Percentiles rank a stretch among this genome's conserved stretches.
phyloP scores from a whole-genome alignment of 2,797 vertebrate species.

The Simalia tracyae region DNA sequence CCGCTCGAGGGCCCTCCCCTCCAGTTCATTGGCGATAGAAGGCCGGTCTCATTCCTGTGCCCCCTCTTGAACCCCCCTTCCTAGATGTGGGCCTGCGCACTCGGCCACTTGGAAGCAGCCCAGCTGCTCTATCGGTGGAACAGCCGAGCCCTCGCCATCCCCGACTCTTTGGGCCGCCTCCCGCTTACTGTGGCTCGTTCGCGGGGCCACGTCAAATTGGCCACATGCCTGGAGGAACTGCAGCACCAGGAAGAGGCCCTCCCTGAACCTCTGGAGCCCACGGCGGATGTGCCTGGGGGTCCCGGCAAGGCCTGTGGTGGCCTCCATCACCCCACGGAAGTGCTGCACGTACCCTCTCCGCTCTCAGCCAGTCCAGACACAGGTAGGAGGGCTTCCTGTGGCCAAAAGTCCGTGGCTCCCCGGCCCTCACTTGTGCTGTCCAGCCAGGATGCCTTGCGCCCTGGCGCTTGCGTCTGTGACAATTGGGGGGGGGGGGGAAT shows the following conservation, averaged over 20 bases:
- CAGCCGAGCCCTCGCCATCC: constrained; percentile 80
- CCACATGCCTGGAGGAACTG: constrained; percentile 81
- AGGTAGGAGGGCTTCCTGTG: constrained; percentile 65
- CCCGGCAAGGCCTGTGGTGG: not conserved
- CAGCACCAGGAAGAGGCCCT: constrained; percentile 70
- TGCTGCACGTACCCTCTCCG: constrained; percentile 69
- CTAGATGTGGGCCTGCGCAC: constrained; percentile 91
- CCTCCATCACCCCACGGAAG: constrained; percentile 48
- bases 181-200: constrained; percentile 86
- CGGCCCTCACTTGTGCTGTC: not conserved
- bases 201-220: constrained; percentile 84
- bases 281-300: rapidly evolving
- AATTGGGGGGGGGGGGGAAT: not conserved
- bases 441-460: not conserved
- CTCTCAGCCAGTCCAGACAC: constrained; percentile 86
- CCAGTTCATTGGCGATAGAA: not conserved
- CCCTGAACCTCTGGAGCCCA: not conserved
- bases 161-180: constrained; percentile 87
- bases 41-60: not conserved
- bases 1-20: not conserved
- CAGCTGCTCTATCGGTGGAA: constrained; percentile 85
- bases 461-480: not conserved
- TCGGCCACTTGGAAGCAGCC: constrained; percentile 86
- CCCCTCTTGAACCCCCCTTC: rapidly evolving
- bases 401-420: too few relatives aligned